phyloP scores from a whole-genome alignment of 2,113 vertebrate species.

The Myotis brandtii region DNA sequence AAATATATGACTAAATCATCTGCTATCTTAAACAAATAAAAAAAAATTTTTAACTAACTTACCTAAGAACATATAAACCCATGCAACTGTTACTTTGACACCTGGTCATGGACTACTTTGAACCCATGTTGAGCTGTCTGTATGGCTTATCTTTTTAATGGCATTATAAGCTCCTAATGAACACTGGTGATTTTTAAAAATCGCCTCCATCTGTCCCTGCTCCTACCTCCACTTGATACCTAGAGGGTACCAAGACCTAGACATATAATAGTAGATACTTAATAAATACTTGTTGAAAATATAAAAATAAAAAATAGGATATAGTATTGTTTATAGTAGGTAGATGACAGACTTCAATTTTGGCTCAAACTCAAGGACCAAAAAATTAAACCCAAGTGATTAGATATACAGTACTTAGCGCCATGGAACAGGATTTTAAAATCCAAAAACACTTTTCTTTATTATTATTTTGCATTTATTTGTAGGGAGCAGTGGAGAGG shows the following conservation, averaged over 20 bases:
- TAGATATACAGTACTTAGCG: neutral
- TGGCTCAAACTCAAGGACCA: neutral
- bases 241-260: neutral
- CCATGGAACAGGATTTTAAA: constrained; percentile 2
- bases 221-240: neutral
- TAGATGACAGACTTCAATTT: neutral
- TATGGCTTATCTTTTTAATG: neutral
- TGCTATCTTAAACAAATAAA: neutral
- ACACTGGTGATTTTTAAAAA: neutral
- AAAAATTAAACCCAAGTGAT: neutral
- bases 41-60: neutral
- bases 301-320: neutral
- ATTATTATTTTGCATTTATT: neutral
- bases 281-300: neutral
- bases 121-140: neutral
- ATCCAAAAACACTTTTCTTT: neutral
- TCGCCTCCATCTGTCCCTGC: rapidly evolving
- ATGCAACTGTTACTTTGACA: neutral
- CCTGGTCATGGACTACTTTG: neutral
- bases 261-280: neutral
- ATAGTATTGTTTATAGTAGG: neutral
- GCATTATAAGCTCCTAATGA: neutral
- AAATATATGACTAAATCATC: neutral
- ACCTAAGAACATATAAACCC: neutral
- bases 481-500: neutral